Percentiles rank a stretch among this genome's conserved stretches.
These are phyloP conservation scores for Echiichthys vipera DNA, from an alignment of 2,797 vertebrate genomes.

Conservation along the genomic window DNA sequence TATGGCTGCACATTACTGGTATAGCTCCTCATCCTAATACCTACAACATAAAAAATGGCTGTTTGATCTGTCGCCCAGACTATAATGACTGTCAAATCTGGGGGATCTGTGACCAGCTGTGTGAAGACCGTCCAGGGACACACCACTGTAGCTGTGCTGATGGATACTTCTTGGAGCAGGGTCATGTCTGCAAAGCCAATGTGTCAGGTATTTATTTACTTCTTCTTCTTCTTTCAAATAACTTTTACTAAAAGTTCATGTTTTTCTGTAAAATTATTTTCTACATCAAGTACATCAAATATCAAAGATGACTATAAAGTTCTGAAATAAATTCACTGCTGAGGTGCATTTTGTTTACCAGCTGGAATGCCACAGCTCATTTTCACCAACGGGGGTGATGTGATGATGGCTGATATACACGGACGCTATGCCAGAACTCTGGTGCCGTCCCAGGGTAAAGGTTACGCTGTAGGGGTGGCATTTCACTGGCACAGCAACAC, in stretches of 20 bases:
- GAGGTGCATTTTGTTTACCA: constrained; percentile 40
- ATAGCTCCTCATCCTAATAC: not conserved
- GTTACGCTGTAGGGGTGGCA: constrained; percentile 77
- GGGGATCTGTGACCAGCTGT: constrained; percentile 86
- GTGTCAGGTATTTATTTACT: constrained; percentile 83
- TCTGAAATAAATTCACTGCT: not conserved
- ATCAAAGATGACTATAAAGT: not conserved
- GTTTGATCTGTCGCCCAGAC: constrained; percentile 64
- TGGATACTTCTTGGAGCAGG: constrained; percentile 82
- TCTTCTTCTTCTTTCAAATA: not conserved
- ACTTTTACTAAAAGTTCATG: not conserved
- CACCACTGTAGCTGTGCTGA: constrained; percentile 82
- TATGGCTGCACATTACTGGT: not conserved
- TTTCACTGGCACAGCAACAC: constrained; percentile 71
- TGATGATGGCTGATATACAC: constrained; percentile 84
- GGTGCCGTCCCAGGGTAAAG: constrained; percentile 78
- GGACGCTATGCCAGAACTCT: constrained; percentile 76
- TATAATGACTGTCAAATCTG: constrained; percentile 85
- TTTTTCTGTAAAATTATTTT: not conserved
- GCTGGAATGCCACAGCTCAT: constrained; percentile 82
- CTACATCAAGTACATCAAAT: not conserved
- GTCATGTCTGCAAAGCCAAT: constrained; percentile 81
- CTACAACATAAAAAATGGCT: not conserved
- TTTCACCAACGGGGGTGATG: constrained; percentile 81
- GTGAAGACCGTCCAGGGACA: constrained; percentile 82